Evolutionary conservation across 1,140 invertebrate species (phyloP).

Genomic region (Panulirus ornatus): DNA sequence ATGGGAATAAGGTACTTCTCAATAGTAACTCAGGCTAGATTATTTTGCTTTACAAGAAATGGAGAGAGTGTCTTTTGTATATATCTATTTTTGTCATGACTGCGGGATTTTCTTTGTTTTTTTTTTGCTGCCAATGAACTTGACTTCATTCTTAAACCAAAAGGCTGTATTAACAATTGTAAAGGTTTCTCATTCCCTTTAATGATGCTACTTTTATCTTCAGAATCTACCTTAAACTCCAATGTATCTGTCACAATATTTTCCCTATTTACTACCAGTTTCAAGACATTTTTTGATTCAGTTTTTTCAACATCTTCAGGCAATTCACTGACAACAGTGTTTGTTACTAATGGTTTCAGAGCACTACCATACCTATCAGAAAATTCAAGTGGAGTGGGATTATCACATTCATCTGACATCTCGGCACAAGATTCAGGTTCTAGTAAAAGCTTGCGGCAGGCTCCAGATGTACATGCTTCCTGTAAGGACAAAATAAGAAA

Average conservation of each 20-base stretch:
- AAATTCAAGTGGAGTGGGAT: not conserved
- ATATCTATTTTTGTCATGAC: not conserved
- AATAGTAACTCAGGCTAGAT: not conserved
- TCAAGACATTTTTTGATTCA: not conserved
- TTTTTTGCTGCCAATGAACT: not conserved
- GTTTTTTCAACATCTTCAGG: not conserved
- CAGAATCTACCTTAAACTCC: not conserved
- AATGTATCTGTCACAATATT: not conserved
- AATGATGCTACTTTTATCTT: not conserved
- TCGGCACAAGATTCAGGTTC: not conserved
- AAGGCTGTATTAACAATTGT: not conserved
- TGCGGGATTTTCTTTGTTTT: not conserved
- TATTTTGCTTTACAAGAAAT: not conserved
- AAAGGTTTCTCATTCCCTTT: not conserved
- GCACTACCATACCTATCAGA: not conserved
- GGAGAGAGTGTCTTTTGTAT: not conserved
- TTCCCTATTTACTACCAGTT: not conserved
- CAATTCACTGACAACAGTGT: not conserved
- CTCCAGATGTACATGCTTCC: not conserved
- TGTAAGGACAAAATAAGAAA: not conserved
- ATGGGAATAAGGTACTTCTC: no score
- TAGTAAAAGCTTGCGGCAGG: not conserved
- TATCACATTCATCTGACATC: not conserved
- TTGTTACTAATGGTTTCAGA: not conserved
- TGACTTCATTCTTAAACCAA: not conserved